Evolutionary conservation across 2,888 invertebrate species (phyloP), one percentile per base, ranked within the genome.

Genomic region (Tupiocoris notatus): DNA sequence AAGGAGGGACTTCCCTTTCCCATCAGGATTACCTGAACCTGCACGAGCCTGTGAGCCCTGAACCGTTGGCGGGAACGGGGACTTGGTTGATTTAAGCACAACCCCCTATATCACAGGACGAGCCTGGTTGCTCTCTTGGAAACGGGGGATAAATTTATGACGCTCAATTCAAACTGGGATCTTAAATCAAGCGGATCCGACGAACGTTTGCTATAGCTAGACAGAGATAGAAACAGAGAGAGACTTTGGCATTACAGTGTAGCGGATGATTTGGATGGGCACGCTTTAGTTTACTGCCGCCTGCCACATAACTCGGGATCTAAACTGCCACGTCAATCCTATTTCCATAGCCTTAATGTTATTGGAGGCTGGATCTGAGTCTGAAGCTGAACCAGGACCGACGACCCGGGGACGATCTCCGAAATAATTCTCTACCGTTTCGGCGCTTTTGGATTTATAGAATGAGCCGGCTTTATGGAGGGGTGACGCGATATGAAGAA

Each of bases 261-360:
- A 76, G 76, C 76, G 76, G 76, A 76, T 76, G 76, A 76, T 76
- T 76, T 76, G 76, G 76, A 67, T 68, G 75, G 56, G 57, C 68
- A 7, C 39, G 39, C 6, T 39, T 62, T 76, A 76, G 76, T 76
- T 76, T 76, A 76, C 59, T 62, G 76, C 68, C 76, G 64, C 68
- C 76, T 76, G 76, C 76, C 76, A 76, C 76, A 76, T 76, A 76
- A 76, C 73, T 76, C 68, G 68, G 57, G 62, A 63, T 63, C 76
- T 76, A 76, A 39, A 76, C 76, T 76, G 68, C 68, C 68, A 62
- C 68, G 76, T 76, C 76, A 76, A 76, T 76, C 76, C 76, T 76
- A 76, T 76, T 76, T 76, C 76, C 76, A 76, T 76, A 76, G 62
- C 76, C 76, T 70, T 76, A 73, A 73, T 73, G 73, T 73, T 73